phyloP scores from a whole-genome alignment of 2,888 invertebrate genomes.

The Caradrina kadenii region DNA sequence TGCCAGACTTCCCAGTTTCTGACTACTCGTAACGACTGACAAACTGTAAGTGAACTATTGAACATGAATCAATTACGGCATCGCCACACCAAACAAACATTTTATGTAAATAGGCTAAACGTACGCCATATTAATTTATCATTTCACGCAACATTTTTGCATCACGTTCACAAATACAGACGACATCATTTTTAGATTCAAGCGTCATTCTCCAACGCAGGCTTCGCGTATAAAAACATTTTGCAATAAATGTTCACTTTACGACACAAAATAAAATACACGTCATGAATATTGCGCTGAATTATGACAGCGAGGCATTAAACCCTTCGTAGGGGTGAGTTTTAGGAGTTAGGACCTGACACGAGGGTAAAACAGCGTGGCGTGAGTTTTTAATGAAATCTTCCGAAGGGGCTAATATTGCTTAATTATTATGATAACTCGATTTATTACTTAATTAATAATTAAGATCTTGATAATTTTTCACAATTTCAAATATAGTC shows the following conservation, averaged over 20 bases:
- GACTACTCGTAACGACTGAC: no score
- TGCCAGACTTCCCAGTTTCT: no score
- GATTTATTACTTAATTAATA: no score
- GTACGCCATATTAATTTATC: no score
- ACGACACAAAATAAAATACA: slow-evolving; percentile 39
- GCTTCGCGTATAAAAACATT: slow-evolving; percentile 45
- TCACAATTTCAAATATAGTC: no score
- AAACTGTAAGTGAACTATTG: no score
- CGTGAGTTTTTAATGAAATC: slow-evolving; percentile 32
- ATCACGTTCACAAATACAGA: slow-evolving; percentile 19
- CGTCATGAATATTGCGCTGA: slow-evolving; percentile 45
- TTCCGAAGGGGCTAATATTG: slow-evolving; percentile 1
- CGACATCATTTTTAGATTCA: slow-evolving; percentile 18
- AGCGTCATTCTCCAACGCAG: slow-evolving; percentile 10
- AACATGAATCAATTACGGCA: no score
- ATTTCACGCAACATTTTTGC: background rate
- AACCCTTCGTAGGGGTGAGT: slow-evolving; percentile 44
- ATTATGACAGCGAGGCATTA: slow-evolving; percentile 37
- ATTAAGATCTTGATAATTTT: no score
- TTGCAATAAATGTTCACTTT: slow-evolving; percentile 53
- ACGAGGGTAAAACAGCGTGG: slow-evolving; percentile 14
- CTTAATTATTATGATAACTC: no score
- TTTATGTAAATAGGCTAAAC: no score
- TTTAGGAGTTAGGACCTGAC: slow-evolving; percentile 17
- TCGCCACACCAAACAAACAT: no score